Percentiles rank a stretch among this genome's conserved stretches.
These are phyloP conservation scores for Actias luna DNA, from an alignment of 2,888 invertebrate genomes.

Conservation along the genomic window DNA sequence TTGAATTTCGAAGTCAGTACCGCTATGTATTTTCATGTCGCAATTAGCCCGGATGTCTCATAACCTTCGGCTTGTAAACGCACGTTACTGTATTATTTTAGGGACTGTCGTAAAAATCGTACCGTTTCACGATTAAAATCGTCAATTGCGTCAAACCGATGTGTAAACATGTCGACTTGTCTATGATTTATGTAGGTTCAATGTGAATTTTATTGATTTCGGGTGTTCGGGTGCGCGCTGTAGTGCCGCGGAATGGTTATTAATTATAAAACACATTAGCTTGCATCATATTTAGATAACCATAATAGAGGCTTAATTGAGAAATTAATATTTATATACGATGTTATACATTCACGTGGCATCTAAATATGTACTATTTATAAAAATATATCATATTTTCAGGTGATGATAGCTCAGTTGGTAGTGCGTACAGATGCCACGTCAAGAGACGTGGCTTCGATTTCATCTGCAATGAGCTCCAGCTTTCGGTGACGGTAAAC, in stretches of 20 bases:
- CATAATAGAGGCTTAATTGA: neutral
- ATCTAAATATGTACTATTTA: too few relatives aligned
- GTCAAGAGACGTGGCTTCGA: too few relatives aligned
- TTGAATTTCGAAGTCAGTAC: neutral
- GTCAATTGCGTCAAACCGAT: conserved; percentile 6
- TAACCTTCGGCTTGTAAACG: conserved; percentile 5
- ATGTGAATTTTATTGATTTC: neutral
- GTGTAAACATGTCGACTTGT: conserved; percentile 6
- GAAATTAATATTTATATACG: neutral
- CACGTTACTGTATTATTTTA: conserved; percentile 9
- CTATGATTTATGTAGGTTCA: conserved; percentile 1
- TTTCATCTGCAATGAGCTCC: too few relatives aligned
- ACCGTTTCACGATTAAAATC: neutral
- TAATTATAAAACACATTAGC: neutral
- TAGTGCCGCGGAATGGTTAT: neutral
- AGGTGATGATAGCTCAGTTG: too few relatives aligned
- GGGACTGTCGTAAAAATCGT: conserved; percentile 10
- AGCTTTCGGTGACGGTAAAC: too few relatives aligned
- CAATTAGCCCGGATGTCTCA: neutral
- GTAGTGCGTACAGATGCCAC: too few relatives aligned
- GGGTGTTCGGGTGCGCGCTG: neutral
- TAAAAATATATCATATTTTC: neutral
- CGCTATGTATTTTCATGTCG: neutral
- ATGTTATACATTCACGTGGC: too few relatives aligned
- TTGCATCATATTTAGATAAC: neutral